A percentile compares a stretch with the other conserved stretches of the same genome.
These are phyloP conservation scores for Griposia aprilina DNA, from an alignment of 2,888 invertebrate genomes.

Conservation along the genomic window DNA sequence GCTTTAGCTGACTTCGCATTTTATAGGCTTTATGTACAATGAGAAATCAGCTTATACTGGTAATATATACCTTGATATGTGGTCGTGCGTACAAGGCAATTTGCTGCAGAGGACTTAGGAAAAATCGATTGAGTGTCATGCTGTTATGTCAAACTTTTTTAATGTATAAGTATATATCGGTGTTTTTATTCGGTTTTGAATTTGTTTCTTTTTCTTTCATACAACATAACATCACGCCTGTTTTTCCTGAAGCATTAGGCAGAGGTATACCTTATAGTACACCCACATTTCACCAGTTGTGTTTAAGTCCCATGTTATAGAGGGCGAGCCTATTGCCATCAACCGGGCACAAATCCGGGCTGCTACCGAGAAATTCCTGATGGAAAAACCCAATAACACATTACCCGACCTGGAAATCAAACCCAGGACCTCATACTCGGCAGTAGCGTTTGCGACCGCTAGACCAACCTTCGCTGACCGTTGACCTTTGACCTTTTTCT, in stretches of 20 bases:
- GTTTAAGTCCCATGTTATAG: not conserved
- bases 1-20: too few species aligned
- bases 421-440: too few species aligned
- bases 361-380: not conserved
- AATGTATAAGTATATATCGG: not conserved
- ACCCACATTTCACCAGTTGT: not conserved
- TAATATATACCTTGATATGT: too few species aligned
- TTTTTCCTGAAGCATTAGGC: too few species aligned
- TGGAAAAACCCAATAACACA: not conserved
- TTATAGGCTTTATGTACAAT: too few species aligned
- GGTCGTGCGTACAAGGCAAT: constrained; percentile 18
- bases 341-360: too few species aligned
- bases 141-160: not conserved
- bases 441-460: not conserved
- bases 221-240: not conserved
- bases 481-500: not conserved
- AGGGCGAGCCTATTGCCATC: not conserved
- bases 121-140: constrained; percentile 31
- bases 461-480: not conserved
- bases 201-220: not conserved
- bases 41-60: too few species aligned
- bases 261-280: not conserved
- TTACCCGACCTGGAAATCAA: not conserved
- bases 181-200: not conserved
- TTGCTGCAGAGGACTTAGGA: constrained; percentile 36